A percentile compares a stretch with the other conserved stretches of the same genome.
Evolutionary conservation across 2,113 vertebrate species (phyloP).

Genomic region (Ophthalmolycus amberensis): DNA sequence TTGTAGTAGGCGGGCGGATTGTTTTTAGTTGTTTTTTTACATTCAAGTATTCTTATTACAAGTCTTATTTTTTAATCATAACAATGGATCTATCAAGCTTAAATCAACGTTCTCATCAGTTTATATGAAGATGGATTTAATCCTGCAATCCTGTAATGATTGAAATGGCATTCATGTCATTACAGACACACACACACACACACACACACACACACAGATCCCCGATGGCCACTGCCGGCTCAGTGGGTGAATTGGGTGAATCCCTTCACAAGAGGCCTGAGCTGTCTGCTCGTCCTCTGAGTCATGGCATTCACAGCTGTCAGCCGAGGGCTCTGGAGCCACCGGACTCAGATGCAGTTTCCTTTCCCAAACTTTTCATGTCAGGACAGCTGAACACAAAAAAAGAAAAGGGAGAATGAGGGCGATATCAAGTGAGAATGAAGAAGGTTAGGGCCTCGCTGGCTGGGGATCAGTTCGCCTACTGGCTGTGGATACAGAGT

Average conservation of each 20-base stretch:
- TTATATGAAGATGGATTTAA: slow-evolving; percentile 20
- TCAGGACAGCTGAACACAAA: slow-evolving; percentile 14
- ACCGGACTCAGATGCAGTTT: slow-evolving; percentile 14
- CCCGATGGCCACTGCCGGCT: not conserved
- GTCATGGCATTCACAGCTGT: slow-evolving; percentile 48
- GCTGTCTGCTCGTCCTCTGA: slow-evolving; percentile 41
- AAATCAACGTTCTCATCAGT: slow-evolving; percentile 12
- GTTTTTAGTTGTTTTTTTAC: too few relatives aligned
- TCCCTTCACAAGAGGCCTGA: slow-evolving; percentile 19
- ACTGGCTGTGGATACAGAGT: slow-evolving; percentile 16
- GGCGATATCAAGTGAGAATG: slow-evolving; percentile 24
- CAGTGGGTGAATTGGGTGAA: slow-evolving; percentile 25
- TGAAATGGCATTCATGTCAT: slow-evolving; percentile 42
- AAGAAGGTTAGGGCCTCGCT: slow-evolving; percentile 10
- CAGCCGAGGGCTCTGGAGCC: slow-evolving; percentile 14
- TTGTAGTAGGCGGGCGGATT: not conserved
- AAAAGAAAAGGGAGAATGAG: slow-evolving; percentile 6
- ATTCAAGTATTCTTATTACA: not conserved
- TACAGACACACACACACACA: not conserved
- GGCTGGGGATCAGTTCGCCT: not conserved
- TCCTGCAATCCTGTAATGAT: slow-evolving; percentile 26
- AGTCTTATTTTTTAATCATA: not conserved
- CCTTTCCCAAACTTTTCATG: not conserved
- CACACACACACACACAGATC: slow-evolving; percentile 1
- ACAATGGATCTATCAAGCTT: slow-evolving; percentile 5